Base-by-base conservation (phyloP, 2,888 invertebrate species). In the Cheiracanthium punctorium region DNA sequence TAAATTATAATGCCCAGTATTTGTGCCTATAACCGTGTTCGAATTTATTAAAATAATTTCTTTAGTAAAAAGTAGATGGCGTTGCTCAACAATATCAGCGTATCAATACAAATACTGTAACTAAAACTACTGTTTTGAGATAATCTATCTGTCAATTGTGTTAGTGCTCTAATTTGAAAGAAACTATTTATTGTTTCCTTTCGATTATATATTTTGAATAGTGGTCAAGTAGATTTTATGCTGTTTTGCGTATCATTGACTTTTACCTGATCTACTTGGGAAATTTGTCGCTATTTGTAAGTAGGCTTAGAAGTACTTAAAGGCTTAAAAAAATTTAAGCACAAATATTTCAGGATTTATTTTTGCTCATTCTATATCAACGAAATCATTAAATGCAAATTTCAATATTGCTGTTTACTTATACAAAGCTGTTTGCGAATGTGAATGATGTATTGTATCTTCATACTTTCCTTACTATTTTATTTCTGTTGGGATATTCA, bases 121-220 rank as follows among this genome's bases (percentile, higher is more conserved):
- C 48, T 80, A 80, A 75, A 81, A 52, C 52, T 43, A 65, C 74
- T 48, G 81, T 43, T 72, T 81, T 81, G 74, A 81, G 74, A 75
- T 81, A 74, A 81, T 81, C 73, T 67, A 67, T 69, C 74, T 81
- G 81, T 81, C 81, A 81, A 74, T 81, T 52, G 58, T 81, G 81
- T 81, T 74, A 67, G 81, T 33, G 32, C 37, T 69, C 75, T 12
- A 33, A 75, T 58, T 58, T 58, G 24, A 7, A 24, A 24, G 58
- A 4, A 17, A 58, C 20, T 24, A 17, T 24, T 58, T 58, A 5
- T 24, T 58, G 58, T 24, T 20, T 20, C 4, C 58, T 58, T 24
- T 4, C 24, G 20, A 1, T 24, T 58, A 24, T 58, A 24, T 24
- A 24, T 58, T 58, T 58, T 17, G 20, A 58, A 7, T 12, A 24